Percentiles rank a stretch among this genome's conserved stretches.
Conservation (phyloP, 1,140 invertebrate genomes). For the Nomia melanderi region DNA sequence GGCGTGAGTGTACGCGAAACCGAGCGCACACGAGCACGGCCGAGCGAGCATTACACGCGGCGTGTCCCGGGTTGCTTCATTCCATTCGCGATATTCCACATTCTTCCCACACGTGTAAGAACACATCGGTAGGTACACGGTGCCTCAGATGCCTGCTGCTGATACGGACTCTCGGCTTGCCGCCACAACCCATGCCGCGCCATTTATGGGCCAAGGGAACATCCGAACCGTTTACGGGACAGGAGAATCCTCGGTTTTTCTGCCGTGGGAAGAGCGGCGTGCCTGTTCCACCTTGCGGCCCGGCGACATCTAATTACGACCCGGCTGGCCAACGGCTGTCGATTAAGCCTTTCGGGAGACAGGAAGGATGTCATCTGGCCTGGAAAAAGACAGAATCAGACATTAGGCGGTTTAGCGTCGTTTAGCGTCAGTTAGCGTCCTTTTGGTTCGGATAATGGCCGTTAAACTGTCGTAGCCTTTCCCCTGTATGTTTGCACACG, state of each 20-base stretch:
- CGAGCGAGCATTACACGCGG: slow-evolving; percentile 50
- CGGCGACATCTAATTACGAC: slow-evolving; percentile 9
- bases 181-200: slow-evolving; percentile 65
- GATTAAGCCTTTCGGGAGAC: background rate
- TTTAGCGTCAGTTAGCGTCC: too few relatives aligned
- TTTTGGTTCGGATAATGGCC: too few relatives aligned
- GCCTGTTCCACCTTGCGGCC: background rate
- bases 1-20: background rate
- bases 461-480: too few relatives aligned
- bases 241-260: slow-evolving; percentile 49
- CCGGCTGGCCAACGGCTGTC: background rate
- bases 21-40: slow-evolving; percentile 23
- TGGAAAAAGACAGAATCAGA: too few relatives aligned
- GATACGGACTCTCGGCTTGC: slow-evolving; percentile 67
- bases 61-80: slow-evolving; percentile 75
- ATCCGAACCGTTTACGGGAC: slow-evolving; percentile 75
- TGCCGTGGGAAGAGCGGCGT: slow-evolving; percentile 41
- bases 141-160: slow-evolving; percentile 73
- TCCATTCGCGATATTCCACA: slow-evolving; percentile 79
- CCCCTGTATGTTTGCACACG: too few relatives aligned
- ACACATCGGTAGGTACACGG: slow-evolving; percentile 71
- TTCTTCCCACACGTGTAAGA: slow-evolving; percentile 79
- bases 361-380: too few relatives aligned
- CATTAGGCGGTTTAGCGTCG: too few relatives aligned
- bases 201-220: slow-evolving; percentile 75